These are phyloP conservation scores for Rhynchonycteris naso DNA, from an alignment of 2,797 vertebrate species.

Conservation along the genomic window DNA sequence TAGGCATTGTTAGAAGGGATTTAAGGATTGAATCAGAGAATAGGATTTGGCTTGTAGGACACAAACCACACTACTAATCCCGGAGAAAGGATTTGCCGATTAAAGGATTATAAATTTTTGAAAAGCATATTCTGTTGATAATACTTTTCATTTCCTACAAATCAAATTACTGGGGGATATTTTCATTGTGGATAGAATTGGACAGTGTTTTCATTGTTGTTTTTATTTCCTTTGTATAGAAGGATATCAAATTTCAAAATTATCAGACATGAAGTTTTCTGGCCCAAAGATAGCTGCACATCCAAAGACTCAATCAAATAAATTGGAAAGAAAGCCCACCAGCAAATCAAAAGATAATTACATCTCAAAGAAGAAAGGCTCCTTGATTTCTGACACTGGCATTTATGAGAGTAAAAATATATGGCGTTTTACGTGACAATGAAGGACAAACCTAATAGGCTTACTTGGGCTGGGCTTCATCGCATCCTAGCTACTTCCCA, in stretches of 20 bases:
- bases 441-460: neutral
- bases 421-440: neutral
- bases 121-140: slow-evolving; percentile 79
- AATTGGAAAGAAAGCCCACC: neutral
- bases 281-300: neutral
- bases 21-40: slow-evolving; percentile 73
- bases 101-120: slow-evolving; percentile 80
- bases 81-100: slow-evolving; percentile 75
- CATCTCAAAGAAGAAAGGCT: neutral
- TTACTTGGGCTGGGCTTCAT: neutral
- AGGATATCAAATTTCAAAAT: slow-evolving; percentile 51
- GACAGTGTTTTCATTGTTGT: slow-evolving; percentile 75
- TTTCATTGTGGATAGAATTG: slow-evolving; percentile 56
- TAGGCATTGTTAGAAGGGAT: slow-evolving; percentile 73
- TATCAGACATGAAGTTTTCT: slow-evolving; percentile 44
- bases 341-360: neutral
- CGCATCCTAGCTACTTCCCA: neutral
- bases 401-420: neutral
- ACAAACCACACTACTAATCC: slow-evolving; percentile 76
- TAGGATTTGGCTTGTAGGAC: slow-evolving; percentile 76
- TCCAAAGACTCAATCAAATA: slow-evolving; percentile 3
- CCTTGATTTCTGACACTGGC: neutral
- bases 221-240: slow-evolving; percentile 60
- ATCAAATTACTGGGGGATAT: slow-evolving; percentile 68
- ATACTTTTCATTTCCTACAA: slow-evolving; percentile 79